Base-by-base conservation (phyloP, 2,797 vertebrate genomes). In the Macroramphosus scolopax region DNA sequence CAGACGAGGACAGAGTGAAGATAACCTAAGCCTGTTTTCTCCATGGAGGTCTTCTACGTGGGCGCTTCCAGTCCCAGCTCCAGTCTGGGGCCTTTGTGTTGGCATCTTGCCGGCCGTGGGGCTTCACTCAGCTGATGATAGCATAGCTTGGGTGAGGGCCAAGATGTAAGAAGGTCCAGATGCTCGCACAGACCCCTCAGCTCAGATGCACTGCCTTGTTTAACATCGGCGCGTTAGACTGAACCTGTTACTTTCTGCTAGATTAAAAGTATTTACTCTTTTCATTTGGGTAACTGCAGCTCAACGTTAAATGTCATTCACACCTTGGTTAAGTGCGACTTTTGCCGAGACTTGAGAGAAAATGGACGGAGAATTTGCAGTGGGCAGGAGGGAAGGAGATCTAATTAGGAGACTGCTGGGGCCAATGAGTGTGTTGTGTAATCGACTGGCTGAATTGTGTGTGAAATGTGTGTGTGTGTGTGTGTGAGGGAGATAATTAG, bases 121-220 rank as follows among this genome's bases (percentile, higher is more conserved):
- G 61, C 72, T 80, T 80, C 78, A 68, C 71, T 81, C 77, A 82
- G 80, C 81, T 84, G 79, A 82, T 65, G 81, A 85, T 77, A 81
- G 70, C 73, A 60, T 56, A 51, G 79, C 83, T 80, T 87, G 81
- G 81, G 77, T 46, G 35, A 72, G 55, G 59, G 83, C 82, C 83
- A 89, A 78, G 62, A 66, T 56, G 50, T 87, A 87, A 89, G 75
- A 79, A 74, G 80, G 75, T 81, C 82, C 86, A 88, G 83, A 87
- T 87, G 83, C 72, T 72, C 63, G 56, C 61, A 72, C 26, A 45
- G 75, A 68, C 71, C 75, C 63, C 53, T 66, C 56, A 56, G 53
- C 64, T 79, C 54, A 48, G 36, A 80, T 65, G 49, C 66, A 47
- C 71, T 58, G 59, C 33, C 41, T 65, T 78, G 61, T 74, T 83